Conservation (phyloP, 1,140 invertebrate species). For the Atopsyche davidsoni region DNA sequence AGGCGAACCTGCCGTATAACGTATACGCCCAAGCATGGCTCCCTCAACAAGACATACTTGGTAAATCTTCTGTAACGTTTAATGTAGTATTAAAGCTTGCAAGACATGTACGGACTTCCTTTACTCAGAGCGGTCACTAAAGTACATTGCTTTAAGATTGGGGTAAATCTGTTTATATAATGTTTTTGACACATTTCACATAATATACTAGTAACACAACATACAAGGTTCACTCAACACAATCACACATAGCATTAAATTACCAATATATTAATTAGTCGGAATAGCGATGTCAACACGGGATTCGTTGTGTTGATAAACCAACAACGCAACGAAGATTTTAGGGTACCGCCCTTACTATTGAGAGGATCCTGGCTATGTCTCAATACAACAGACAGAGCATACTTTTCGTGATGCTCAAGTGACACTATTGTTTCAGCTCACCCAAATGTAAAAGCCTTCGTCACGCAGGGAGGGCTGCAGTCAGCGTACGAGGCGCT, state of each 20-base stretch:
- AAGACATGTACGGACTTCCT: too few species aligned
- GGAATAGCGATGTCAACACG: neutral
- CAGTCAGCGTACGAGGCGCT: conserved; percentile 52
- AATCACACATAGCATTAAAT: neutral
- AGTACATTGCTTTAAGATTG: conserved; percentile 9
- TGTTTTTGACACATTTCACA: too few species aligned
- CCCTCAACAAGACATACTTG: conserved; percentile 49
- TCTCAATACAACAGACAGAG: neutral
- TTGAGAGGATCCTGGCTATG: neutral
- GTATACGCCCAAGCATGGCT: conserved; percentile 45
- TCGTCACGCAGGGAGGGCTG: conserved; percentile 54
- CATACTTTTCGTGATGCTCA: too few species aligned
- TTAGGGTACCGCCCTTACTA: neutral
- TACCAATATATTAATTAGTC: too few species aligned
- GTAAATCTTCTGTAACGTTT: conserved; percentile 32
- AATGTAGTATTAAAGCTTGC: conserved; percentile 8
- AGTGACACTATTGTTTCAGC: conserved; percentile 34
- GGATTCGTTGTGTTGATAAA: neutral
- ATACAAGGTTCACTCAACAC: neutral
- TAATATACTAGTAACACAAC: too few species aligned
- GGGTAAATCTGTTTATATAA: neutral
- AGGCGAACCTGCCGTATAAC: conserved; percentile 32
- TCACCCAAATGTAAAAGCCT: conserved; percentile 49
- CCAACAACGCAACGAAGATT: neutral
- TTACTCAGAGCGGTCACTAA: too few species aligned